Evolutionary conservation across 2,888 invertebrate species (phyloP), one percentile per base, ranked within the genome.

Genomic region (Clitarchus hookeri): DNA sequence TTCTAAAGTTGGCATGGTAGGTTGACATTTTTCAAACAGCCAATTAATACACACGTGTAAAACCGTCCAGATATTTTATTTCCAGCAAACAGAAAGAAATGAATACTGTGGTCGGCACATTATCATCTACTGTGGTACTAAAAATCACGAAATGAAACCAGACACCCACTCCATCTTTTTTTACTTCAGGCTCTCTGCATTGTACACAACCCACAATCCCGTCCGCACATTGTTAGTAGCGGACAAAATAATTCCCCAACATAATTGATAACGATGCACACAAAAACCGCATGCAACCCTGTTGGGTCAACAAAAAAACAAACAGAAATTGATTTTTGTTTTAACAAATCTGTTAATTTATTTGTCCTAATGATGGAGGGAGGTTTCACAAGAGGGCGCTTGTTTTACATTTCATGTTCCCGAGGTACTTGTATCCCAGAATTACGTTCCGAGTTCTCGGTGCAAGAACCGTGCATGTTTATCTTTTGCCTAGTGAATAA

Each of bases 341-440:
- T 44, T 16, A 82, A 82, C 82, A 82, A 82, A 82, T 82, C 82
- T 82, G 82, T 82, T 82, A 82, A 82, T 82, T 82, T 82, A 82
- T 82, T 27, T 82, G 82, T 82, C 36, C 82, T 82, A 82, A 82
- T 82, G 82, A 82, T 82, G 82, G 82, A 82, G 82, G 23, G 82
- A 65, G 65, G 65, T 65, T 65, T 65, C 65, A 65, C 65, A 65
- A 65, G 65, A 65, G 65, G 65, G n/a, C 65, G n/a, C 13, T 65
- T 65, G 65, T 65, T 65, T 65, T 65, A 65, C 65, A 65, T 65
- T 65, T 65, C 65, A n/a, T n/a, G 65, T 65, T 65, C 65, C 65
- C 65, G 65, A 65, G n/a, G 65, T 65, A 65, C 65, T 65, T 65
- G 65, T 6, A 65, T n/a, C 19, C 19, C 65, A 65, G 65, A n/a